A percentile compares a stretch with the other conserved stretches of the same genome.
These are phyloP conservation scores for Leguminivora glycinivorella DNA, from an alignment of 1,140 invertebrate genomes.

Conservation along the genomic window DNA sequence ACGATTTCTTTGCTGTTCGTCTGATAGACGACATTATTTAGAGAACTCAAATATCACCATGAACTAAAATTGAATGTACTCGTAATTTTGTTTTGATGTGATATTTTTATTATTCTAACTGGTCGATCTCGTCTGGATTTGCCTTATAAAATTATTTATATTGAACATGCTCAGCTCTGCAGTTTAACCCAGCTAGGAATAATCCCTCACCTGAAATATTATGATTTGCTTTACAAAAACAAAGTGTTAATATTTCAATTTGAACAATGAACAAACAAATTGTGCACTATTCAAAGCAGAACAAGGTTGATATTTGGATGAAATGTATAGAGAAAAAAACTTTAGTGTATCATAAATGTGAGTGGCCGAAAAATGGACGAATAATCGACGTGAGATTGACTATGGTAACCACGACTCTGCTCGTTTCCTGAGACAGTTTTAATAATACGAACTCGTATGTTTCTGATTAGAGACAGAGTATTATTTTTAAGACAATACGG, in stretches of 20 bases:
- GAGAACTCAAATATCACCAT: too few relatives aligned
- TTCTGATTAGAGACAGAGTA: neutral
- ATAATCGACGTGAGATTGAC: slow-evolving; percentile 21
- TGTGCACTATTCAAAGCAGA: too few relatives aligned
- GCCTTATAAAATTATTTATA: too few relatives aligned
- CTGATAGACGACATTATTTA: too few relatives aligned
- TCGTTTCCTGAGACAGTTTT: neutral
- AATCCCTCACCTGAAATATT: neutral
- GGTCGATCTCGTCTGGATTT: too few relatives aligned
- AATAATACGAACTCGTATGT: too few relatives aligned
- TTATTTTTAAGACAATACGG: too few relatives aligned
- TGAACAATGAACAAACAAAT: neutral
- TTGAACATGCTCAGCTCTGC: too few relatives aligned
- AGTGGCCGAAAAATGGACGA: slow-evolving; percentile 25
- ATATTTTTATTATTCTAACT: too few relatives aligned
- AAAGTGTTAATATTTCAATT: neutral
- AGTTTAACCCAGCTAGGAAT: neutral
- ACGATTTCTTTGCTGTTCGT: too few relatives aligned
- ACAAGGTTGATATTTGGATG: neutral
- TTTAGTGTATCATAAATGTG: slow-evolving; percentile 29
- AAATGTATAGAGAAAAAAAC: neutral
- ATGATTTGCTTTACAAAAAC: neutral
- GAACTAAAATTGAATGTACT: too few relatives aligned
- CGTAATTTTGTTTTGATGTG: too few relatives aligned
- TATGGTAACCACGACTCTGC: slow-evolving; percentile 8